phyloP scores from a whole-genome alignment of 2,888 invertebrate genomes.

The Thalpophila matura region DNA sequence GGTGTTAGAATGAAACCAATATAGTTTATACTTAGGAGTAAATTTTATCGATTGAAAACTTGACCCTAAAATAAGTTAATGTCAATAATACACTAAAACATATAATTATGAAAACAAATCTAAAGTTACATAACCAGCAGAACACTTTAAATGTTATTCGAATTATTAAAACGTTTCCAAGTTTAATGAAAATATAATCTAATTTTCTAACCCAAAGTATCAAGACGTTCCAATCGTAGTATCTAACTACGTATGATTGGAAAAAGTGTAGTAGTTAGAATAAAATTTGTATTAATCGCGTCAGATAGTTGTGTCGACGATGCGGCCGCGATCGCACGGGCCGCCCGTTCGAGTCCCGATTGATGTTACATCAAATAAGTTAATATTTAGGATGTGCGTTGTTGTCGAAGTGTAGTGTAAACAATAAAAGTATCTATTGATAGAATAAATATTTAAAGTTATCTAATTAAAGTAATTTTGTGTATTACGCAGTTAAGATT shows the following conservation, averaged over 20 bases:
- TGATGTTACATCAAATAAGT: conserved; percentile 20
- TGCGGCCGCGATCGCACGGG: conserved; percentile 75
- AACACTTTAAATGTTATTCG: background rate
- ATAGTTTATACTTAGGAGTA: no score
- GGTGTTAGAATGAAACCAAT: no score
- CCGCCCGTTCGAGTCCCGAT: conserved; percentile 67
- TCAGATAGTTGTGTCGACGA: conserved; percentile 77
- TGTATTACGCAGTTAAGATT: conserved; percentile 5
- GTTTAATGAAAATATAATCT: background rate
- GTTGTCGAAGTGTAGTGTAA: conserved; percentile 9
- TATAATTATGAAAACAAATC: no score
- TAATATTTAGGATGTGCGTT: conserved; percentile 5
- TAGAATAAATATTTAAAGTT: background rate
- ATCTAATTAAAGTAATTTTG: background rate
- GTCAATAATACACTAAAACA: no score
- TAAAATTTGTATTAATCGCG: conserved; percentile 80
- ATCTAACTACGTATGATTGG: conserved; percentile 71
- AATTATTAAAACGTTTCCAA: no score
- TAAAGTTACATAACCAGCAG: no score
- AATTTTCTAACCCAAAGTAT: conserved; percentile 67
- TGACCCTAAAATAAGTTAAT: no score
- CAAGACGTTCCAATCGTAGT: conserved; percentile 65
- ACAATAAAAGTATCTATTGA: conserved; percentile 13
- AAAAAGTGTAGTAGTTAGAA: conserved; percentile 78
- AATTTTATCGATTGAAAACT: no score